Percentiles rank a stretch among this genome's conserved stretches.
phyloP scores from a whole-genome alignment of 2,888 invertebrate species.

The Eristalinus aeneus region DNA sequence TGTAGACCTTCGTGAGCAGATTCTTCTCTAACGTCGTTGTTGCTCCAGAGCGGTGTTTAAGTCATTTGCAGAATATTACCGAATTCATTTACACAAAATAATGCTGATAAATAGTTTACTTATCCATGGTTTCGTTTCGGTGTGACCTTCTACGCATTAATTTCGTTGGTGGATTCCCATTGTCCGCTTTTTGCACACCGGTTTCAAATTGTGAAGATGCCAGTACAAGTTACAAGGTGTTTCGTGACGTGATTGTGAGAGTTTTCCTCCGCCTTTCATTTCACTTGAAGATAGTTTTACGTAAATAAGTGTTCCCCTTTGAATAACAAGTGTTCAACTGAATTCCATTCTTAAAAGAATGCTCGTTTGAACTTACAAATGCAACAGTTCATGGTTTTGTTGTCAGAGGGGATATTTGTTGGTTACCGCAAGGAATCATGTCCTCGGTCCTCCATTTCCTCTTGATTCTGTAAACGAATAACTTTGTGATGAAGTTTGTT shows the following conservation, averaged over 20 bases:
- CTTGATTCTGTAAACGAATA: not conserved
- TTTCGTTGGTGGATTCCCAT: not conserved
- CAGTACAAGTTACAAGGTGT: no score
- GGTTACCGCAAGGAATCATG: not conserved
- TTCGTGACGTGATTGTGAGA: no score
- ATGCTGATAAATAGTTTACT: not conserved
- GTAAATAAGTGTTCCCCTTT: no score
- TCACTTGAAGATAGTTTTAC: no score
- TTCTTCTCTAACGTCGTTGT: not conserved
- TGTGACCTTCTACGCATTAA: not conserved
- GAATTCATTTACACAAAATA: not conserved
- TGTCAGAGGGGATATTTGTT: not conserved
- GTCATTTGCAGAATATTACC: not conserved
- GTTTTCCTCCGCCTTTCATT: no score
- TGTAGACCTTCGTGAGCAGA: not conserved
- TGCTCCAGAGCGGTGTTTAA: not conserved
- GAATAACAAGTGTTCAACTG: no score
- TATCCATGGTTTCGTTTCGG: not conserved
- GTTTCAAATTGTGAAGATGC: no score
- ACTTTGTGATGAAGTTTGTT: not conserved
- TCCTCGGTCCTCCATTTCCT: not conserved
- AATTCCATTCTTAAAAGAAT: no score
- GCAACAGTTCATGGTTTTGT: no score
- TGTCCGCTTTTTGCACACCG: not conserved
- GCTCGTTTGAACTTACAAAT: no score